A percentile compares a stretch with the other conserved stretches of the same genome.
Evolutionary conservation across 2,888 invertebrate species (phyloP).

Genomic region (Pterobdella sp.): DNA sequence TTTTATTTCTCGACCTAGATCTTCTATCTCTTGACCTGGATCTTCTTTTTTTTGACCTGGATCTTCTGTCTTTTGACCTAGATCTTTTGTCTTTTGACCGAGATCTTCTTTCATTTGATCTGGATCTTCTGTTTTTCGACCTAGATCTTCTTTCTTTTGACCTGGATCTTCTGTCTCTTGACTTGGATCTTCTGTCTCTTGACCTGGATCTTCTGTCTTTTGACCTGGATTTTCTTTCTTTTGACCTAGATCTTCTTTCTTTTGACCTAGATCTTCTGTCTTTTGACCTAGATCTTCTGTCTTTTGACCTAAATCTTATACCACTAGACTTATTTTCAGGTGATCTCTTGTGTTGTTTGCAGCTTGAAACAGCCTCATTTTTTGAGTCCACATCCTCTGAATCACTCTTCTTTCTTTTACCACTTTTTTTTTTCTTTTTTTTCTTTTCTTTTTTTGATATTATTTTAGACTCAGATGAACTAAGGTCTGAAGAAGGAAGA

Average conservation of each 20-base stretch:
- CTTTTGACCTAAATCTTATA: conserved; percentile 15
- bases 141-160: background rate
- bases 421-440: background rate
- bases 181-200: conserved; percentile 4
- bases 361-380: conserved; percentile 11
- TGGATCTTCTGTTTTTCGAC: background rate
- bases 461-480: conserved; percentile 24
- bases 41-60: background rate
- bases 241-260: background rate
- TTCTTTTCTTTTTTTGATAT: conserved; percentile 23
- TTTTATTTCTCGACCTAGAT: conserved; percentile 5
- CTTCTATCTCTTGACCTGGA: background rate
- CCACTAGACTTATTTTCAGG: background rate
- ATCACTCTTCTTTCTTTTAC: background rate
- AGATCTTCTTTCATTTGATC: conserved; percentile 14
- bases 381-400: background rate
- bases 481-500: conserved; percentile 5
- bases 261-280: background rate
- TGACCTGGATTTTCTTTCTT: background rate
- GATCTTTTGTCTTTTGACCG: background rate
- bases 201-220: background rate
- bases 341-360: background rate
- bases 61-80: background rate
- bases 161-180: conserved; percentile 7
- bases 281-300: conserved; percentile 17